phyloP scores from a whole-genome alignment of 2,797 vertebrate species.

The Limnodromus scolopaceus region DNA sequence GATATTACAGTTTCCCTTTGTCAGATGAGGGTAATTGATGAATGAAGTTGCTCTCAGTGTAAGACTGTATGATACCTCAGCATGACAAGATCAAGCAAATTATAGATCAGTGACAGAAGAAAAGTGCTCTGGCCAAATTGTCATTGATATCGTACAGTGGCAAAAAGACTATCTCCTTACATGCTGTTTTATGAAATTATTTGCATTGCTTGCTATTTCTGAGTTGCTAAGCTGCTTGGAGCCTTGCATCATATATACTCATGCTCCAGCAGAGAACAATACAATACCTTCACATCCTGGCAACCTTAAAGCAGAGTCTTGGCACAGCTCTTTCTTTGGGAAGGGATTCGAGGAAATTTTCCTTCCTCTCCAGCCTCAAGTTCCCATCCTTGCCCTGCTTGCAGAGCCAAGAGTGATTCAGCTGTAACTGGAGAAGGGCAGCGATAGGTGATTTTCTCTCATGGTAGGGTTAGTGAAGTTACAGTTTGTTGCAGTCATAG shows the following conservation, averaged over 20 bases:
- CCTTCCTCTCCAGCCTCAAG: neutral
- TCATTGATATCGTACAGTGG: fast-evolving
- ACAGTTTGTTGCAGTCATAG: neutral
- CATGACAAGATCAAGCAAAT: neutral
- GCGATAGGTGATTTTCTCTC: neutral
- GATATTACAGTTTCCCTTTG: neutral
- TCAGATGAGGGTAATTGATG: neutral
- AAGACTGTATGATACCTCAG: neutral
- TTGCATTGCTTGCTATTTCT: neutral
- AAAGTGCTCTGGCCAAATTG: neutral
- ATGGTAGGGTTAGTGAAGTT: neutral
- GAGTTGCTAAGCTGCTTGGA: neutral
- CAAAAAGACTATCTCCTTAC: neutral
- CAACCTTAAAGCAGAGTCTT: neutral
- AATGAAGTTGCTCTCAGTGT: neutral
- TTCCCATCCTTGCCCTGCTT: neutral
- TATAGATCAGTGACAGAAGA: neutral
- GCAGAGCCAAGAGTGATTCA: neutral
- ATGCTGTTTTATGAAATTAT: neutral
- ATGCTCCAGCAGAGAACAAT: neutral
- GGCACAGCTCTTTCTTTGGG: neutral
- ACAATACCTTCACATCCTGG: neutral
- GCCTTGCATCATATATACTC: neutral
- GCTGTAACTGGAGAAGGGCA: neutral
- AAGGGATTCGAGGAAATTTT: neutral